Conservation (phyloP, 2,888 invertebrate species). For the Germaria angustata region DNA sequence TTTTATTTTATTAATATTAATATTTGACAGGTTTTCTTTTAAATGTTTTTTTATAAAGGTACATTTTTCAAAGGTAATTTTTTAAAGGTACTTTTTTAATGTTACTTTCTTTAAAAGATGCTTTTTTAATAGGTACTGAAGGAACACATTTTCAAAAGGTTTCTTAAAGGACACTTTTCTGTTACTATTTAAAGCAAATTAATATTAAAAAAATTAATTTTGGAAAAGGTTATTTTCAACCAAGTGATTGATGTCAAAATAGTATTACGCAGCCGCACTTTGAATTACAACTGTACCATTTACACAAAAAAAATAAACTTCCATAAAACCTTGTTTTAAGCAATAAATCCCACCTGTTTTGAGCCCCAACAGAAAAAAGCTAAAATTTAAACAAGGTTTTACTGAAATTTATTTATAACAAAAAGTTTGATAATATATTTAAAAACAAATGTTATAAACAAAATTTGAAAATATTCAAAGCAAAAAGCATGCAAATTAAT, state of each 20-base stretch:
- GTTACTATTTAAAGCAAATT: no score
- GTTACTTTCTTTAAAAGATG: not conserved
- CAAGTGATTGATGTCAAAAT: not conserved
- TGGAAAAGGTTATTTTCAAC: not conserved
- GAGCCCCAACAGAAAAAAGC: not conserved
- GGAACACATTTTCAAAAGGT: no score
- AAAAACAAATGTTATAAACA: not conserved
- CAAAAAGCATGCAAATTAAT: slow-evolving; percentile 36
- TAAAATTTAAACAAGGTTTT: slow-evolving; percentile 13
- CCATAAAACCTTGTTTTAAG: not conserved
- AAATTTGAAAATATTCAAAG: slow-evolving; percentile 5
- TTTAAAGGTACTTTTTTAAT: not conserved
- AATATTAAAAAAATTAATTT: not conserved
- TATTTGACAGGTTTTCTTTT: not conserved
- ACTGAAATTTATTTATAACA: slow-evolving; percentile 31
- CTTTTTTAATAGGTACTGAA: not conserved
- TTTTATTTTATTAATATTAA: no score
- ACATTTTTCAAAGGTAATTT: not conserved
- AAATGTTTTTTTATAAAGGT: not conserved
- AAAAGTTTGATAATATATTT: not conserved
- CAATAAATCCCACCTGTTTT: not conserved
- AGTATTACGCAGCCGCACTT: not conserved
- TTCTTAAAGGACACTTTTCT: no score
- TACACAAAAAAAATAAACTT: not conserved
- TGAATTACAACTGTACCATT: not conserved